Percentiles rank a stretch among this genome's conserved stretches.
These are phyloP conservation scores for Anoplopoma fimbria DNA, from an alignment of 2,113 vertebrate species.

Conservation along the genomic window DNA sequence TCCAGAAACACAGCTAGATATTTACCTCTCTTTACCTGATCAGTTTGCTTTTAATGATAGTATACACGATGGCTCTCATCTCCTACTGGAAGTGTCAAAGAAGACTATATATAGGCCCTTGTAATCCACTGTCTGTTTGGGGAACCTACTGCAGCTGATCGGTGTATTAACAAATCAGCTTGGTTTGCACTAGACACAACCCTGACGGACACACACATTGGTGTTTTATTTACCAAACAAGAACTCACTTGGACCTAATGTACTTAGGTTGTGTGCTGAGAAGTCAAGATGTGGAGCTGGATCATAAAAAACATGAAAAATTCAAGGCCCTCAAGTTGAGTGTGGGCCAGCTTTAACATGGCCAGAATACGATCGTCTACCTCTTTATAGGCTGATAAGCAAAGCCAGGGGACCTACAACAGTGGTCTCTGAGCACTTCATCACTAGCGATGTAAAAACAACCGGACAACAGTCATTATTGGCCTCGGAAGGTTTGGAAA, in stretches of 20 bases:
- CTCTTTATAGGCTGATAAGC: constrained; percentile 9
- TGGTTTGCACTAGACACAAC: background rate
- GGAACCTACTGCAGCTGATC: no score
- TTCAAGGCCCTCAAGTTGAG: constrained; percentile 5
- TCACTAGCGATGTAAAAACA: constrained; percentile 1
- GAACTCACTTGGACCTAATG: background rate
- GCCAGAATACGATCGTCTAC: background rate
- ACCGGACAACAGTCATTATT: background rate
- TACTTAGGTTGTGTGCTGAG: background rate
- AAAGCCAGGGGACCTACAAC: background rate
- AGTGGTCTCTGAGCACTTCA: background rate
- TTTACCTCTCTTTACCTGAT: background rate
- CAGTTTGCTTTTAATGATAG: background rate
- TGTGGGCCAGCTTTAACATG: background rate
- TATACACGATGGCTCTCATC: background rate
- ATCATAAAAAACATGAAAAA: constrained; percentile 7
- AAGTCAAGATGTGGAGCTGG: constrained; percentile 1
- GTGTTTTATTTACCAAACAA: background rate
- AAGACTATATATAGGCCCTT: background rate
- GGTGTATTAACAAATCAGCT: background rate
- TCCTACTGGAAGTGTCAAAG: background rate
- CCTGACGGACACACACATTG: background rate
- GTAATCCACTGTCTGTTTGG: no score
- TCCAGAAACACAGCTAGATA: background rate
- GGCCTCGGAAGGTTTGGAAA: constrained; percentile 8